Percentiles rank a stretch among this genome's conserved stretches.
These are phyloP conservation scores for Callocephalon fimbriatum DNA, from an alignment of 2,113 vertebrate genomes.

Conservation along the genomic window DNA sequence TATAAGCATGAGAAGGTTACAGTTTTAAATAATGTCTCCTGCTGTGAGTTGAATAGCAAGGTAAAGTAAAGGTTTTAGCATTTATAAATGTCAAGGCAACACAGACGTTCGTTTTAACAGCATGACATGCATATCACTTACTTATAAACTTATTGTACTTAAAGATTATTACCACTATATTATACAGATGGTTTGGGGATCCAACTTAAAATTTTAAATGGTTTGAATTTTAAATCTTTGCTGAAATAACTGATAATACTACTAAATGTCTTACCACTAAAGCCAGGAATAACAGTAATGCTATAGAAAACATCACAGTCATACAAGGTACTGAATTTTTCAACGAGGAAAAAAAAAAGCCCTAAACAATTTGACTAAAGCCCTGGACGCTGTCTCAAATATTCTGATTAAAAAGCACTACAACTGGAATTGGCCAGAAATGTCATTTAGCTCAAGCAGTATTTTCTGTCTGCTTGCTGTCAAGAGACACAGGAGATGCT, in stretches of 20 bases:
- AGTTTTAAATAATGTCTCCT: slow-evolving; percentile 24
- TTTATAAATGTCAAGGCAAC: slow-evolving; percentile 51
- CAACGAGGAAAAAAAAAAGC: not conserved
- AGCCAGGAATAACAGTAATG: not conserved
- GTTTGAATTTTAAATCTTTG: not conserved
- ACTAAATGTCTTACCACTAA: not conserved
- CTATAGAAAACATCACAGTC: not conserved
- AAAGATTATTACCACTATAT: not conserved
- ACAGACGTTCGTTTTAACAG: slow-evolving; percentile 24
- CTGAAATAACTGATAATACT: slow-evolving; percentile 16
- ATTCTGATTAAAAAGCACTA: slow-evolving; percentile 3
- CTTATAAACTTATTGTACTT: not conserved
- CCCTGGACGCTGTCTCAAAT: not conserved
- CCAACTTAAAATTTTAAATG: not conserved
- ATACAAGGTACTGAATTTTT: not conserved
- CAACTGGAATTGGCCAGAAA: not conserved
- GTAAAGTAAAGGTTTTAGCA: slow-evolving; percentile 45
- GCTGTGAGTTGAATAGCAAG: slow-evolving; percentile 16
- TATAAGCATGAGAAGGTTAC: not conserved
- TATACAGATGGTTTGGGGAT: not conserved
- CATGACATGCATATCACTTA: not conserved
- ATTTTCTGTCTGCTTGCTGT: slow-evolving; percentile 16
- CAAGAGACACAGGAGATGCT: not conserved
- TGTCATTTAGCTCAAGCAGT: not conserved
- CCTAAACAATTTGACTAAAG: not conserved